These are phyloP conservation scores for Lordiphosa fenestrarum DNA, from an alignment of 2,888 invertebrate species.

Conservation along the genomic window DNA sequence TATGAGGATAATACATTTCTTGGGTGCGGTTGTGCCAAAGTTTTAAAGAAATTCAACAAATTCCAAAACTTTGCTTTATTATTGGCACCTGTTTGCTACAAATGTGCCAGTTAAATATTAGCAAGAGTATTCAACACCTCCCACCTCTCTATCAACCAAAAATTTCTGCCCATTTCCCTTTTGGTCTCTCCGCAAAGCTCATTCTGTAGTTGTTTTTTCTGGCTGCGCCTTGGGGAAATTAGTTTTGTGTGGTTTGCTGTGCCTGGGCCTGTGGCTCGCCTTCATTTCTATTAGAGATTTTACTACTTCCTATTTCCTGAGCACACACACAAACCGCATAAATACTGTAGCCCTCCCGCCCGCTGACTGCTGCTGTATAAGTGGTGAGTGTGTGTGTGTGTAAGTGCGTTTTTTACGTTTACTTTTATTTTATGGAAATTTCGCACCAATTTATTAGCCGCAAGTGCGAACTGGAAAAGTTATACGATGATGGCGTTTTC, in stretches of 20 bases:
- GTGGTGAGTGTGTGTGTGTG: slow-evolving; percentile 25
- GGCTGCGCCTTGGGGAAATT: slow-evolving; percentile 74
- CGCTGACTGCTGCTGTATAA: slow-evolving; percentile 18
- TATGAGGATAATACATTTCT: slow-evolving; percentile 5
- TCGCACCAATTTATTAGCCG: slow-evolving; percentile 71
- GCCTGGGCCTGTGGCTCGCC: slow-evolving; percentile 38
- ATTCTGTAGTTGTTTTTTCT: slow-evolving; percentile 40
- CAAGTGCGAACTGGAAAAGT: slow-evolving; percentile 60
- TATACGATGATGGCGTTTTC: slow-evolving; percentile 29
- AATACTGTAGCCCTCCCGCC: slow-evolving; percentile 24
- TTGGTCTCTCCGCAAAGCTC: not conserved
- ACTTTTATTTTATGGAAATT: slow-evolving; percentile 73
- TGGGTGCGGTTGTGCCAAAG: too few species aligned
- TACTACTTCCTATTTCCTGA: slow-evolving; percentile 63
- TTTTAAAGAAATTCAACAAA: too few species aligned
- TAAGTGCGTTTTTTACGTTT: slow-evolving; percentile 48
- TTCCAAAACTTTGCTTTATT: too few species aligned
- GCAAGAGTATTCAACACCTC: not conserved
- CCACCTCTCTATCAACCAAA: too few species aligned
- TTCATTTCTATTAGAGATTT: slow-evolving; percentile 73
- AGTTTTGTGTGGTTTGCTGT: slow-evolving; percentile 64
- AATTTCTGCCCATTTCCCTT: not conserved
- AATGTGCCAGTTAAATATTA: too few species aligned
- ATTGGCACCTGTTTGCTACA: too few species aligned
- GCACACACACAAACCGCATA: slow-evolving; percentile 27